Evolutionary conservation across 1,140 invertebrate genomes (phyloP).

Genomic region (Drosophila sechellia): DNA sequence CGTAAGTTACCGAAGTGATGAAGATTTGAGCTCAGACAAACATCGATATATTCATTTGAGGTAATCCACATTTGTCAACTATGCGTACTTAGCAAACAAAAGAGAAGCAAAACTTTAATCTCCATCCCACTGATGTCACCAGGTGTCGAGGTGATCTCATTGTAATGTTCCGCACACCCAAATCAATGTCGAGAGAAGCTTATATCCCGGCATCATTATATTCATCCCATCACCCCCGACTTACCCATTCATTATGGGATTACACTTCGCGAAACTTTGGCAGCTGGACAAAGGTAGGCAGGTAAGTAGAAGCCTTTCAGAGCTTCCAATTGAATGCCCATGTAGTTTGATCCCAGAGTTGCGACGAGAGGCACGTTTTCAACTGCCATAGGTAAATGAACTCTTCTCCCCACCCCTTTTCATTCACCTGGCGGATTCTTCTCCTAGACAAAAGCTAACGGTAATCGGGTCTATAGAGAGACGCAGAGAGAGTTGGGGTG

Average conservation of each 20-base stretch:
- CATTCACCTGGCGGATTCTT: conserved; percentile 29
- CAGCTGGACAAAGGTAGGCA: conserved; percentile 20
- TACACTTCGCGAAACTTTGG: conserved; percentile 13
- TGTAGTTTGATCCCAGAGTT: conserved; percentile 41
- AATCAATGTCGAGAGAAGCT: conserved; percentile 32
- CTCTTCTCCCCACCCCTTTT: conserved; percentile 21
- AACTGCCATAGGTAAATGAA: conserved; percentile 68
- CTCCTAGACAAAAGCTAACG: conserved; percentile 68
- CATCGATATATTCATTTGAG: too few species aligned
- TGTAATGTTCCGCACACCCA: conserved; percentile 4
- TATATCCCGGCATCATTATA: conserved; percentile 13
- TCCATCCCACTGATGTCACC: conserved; percentile 15
- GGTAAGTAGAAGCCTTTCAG: not conserved
- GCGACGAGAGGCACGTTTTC: conserved; percentile 55
- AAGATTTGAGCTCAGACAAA: too few species aligned
- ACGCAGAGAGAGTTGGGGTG: not conserved
- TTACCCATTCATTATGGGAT: conserved; percentile 25
- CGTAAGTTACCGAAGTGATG: too few species aligned
- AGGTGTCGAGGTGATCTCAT: conserved; percentile 32
- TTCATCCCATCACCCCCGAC: conserved; percentile 20
- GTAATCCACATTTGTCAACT: not conserved
- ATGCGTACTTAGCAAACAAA: not conserved
- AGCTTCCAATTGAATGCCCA: conserved; percentile 35
- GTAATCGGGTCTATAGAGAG: conserved; percentile 41
- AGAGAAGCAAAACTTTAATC: not conserved